Conservation (phyloP, 1,140 invertebrate genomes). For the Drosophila subpulchrella region DNA sequence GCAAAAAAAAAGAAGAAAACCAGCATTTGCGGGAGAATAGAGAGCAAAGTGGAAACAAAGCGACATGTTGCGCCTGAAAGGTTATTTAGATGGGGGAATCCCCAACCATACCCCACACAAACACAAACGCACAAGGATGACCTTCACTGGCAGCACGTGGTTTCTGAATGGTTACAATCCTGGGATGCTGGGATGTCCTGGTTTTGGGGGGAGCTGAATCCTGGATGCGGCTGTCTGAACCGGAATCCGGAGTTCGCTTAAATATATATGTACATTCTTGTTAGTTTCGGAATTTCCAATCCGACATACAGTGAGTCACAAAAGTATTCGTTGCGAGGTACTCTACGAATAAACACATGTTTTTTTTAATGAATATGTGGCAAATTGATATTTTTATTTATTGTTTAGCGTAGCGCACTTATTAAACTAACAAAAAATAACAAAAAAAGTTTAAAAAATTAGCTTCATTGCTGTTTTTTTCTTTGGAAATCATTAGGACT, state of each 20-base stretch:
- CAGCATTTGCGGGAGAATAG: conserved; percentile 19
- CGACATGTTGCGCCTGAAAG: conserved; percentile 78
- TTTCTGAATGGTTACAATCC: conserved; percentile 44
- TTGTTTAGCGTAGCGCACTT: too few relatives aligned
- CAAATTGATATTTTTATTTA: too few relatives aligned
- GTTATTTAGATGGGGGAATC: conserved; percentile 40
- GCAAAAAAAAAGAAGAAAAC: conserved; percentile 20
- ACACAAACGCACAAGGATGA: conserved; percentile 33
- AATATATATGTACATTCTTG: conserved; percentile 22
- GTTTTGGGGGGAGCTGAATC: background rate
- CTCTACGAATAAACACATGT: too few relatives aligned
- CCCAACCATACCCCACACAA: conserved; percentile 16
- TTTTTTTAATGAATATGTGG: too few relatives aligned
- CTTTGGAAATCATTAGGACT: too few relatives aligned
- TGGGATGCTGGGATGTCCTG: conserved; percentile 8
- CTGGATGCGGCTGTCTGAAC: conserved; percentile 43
- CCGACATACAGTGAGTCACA: too few relatives aligned
- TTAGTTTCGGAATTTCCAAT: conserved; percentile 31
- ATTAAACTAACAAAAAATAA: too few relatives aligned
- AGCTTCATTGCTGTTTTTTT: too few relatives aligned
- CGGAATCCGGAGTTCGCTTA: conserved; percentile 22
- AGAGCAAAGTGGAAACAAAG: conserved; percentile 73
- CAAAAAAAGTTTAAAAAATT: too few relatives aligned
- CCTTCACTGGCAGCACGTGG: conserved; percentile 59
- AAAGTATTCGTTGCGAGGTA: too few relatives aligned